Conservation (phyloP, 2,797 vertebrate species). For the Coluber constrictor region DNA sequence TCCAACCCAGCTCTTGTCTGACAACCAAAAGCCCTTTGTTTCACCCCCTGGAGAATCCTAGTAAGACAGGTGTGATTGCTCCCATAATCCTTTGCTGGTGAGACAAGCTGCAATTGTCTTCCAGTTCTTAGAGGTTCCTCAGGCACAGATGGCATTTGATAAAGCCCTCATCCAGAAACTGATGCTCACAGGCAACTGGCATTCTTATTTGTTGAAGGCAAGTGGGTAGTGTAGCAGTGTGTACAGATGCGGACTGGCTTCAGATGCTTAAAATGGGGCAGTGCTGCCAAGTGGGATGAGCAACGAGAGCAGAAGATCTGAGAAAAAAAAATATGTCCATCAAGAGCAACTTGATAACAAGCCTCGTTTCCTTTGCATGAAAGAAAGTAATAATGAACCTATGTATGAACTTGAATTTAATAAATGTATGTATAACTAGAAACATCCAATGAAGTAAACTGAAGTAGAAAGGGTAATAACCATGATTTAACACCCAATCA, state of each 20-base stretch:
- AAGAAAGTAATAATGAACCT: not conserved
- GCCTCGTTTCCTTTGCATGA: not conserved
- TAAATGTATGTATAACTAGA: not conserved
- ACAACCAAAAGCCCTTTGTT: not conserved
- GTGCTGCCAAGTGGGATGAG: constrained; percentile 45
- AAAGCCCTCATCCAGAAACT: not conserved
- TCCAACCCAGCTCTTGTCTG: not conserved
- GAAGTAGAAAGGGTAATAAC: not conserved
- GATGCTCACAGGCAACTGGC: not conserved
- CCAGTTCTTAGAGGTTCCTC: not conserved
- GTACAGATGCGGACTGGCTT: constrained; percentile 64
- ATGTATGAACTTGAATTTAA: not conserved
- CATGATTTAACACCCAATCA: not conserved
- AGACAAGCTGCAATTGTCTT: not conserved
- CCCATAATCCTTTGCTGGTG: not conserved
- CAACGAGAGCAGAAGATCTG: constrained; percentile 75
- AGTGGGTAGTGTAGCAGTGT: constrained; percentile 65
- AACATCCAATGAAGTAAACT: not conserved
- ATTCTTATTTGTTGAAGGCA: not conserved
- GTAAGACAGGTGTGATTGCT: not conserved
- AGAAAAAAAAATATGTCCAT: not conserved
- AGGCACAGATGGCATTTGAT: not conserved
- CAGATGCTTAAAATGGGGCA: constrained; percentile 55
- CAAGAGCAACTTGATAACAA: not conserved
- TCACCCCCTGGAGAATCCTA: not conserved